A percentile compares a stretch with the other conserved stretches of the same genome.
Conservation (phyloP, 1,140 invertebrate genomes). For the Bombus impatiens region DNA sequence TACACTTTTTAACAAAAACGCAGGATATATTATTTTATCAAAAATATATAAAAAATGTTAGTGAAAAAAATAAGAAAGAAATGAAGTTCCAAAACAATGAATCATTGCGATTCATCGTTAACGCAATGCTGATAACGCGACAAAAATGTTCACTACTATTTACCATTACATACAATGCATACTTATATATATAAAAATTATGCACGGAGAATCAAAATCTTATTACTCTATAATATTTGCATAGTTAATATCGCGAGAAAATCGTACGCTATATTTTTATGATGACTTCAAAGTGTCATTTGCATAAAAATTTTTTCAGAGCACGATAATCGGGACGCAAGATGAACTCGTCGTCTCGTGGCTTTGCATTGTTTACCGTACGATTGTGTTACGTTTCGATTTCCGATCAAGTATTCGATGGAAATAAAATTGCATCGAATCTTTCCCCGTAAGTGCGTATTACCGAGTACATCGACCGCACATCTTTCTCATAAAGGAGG, state of each 20-base stretch:
- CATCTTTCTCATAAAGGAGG: background rate
- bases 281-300: background rate
- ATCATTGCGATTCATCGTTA: conserved; percentile 39
- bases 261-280: conserved; percentile 10
- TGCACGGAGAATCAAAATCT: background rate
- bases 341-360: background rate
- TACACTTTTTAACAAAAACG: background rate
- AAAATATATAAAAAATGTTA: background rate
- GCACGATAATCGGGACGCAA: background rate
- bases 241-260: background rate
- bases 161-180: background rate
- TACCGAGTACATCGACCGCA: conserved; percentile 8
- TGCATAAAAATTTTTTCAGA: conserved; percentile 6
- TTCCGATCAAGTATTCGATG: background rate
- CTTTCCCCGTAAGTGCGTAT: background rate
- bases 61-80: background rate
- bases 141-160: conserved; percentile 39
- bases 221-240: background rate
- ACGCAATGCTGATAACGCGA: conserved; percentile 41
- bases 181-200: background rate
- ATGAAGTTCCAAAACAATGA: conserved; percentile 25
- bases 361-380: conserved; percentile 28
- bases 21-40: background rate
- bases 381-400: background rate
- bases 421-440: background rate